Conservation (phyloP, 2,113 vertebrate genomes). For the Toxostoma redivivum region DNA sequence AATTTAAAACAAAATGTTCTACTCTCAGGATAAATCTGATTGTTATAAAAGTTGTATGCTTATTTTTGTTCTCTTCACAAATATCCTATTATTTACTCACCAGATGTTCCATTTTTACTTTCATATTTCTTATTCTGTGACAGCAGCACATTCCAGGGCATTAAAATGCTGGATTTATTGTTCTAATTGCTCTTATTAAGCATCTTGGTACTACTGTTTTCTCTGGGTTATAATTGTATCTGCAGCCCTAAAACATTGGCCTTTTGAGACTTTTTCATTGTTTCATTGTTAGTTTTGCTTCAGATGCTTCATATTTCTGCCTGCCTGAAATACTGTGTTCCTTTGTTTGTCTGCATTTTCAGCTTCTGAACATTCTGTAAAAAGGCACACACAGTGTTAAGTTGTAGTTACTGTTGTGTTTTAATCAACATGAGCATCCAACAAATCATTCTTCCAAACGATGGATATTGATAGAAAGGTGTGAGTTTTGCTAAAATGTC, state of each 20-base stretch:
- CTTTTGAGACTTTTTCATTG: constrained; percentile 4
- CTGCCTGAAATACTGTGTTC: background rate
- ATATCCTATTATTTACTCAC: background rate
- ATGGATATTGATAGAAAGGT: background rate
- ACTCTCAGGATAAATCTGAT: constrained; percentile 49
- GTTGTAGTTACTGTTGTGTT: background rate
- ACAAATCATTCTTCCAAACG: constrained; percentile 1
- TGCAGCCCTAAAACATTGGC: background rate
- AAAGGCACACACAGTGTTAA: background rate
- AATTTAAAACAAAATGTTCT: constrained; percentile 58
- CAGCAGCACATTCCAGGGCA: background rate
- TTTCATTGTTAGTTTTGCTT: background rate
- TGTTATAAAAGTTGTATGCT: background rate
- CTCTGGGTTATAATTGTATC: background rate
- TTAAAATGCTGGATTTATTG: constrained; percentile 20
- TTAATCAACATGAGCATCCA: background rate
- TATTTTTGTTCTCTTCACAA: constrained; percentile 22
- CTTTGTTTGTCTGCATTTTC: background rate
- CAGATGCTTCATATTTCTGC: background rate
- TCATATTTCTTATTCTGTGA: constrained; percentile 5
- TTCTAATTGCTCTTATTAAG: constrained; percentile 27
- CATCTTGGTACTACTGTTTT: background rate
- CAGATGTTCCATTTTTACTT: background rate
- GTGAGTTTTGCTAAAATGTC: background rate
- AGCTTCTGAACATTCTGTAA: background rate